Evolutionary conservation across 2,113 vertebrate genomes (phyloP).

Genomic region (Pseudolaguvia tuberculata): DNA sequence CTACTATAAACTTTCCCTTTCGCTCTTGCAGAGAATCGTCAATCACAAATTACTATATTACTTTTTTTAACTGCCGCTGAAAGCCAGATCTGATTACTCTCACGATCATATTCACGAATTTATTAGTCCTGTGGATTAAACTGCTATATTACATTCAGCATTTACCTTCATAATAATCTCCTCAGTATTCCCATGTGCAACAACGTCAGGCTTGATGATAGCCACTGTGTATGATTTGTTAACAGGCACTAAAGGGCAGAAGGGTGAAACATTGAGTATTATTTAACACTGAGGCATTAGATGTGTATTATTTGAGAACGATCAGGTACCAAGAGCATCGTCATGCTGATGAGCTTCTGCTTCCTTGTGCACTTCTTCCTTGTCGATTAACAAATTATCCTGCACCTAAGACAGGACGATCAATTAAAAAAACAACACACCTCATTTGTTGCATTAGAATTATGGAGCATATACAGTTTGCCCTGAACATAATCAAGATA

Average conservation of each 20-base stretch:
- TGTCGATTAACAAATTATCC: constrained; percentile 57
- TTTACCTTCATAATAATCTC: constrained; percentile 85
- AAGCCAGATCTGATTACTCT: neutral
- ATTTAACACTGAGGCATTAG: neutral
- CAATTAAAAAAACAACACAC: neutral
- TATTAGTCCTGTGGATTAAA: neutral
- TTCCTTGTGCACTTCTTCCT: constrained; percentile 53
- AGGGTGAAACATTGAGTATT: neutral
- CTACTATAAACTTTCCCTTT: too few species aligned
- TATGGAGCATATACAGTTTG: neutral
- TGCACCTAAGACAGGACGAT: constrained; percentile 58
- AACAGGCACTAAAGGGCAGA: constrained; percentile 60
- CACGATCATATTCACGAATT: neutral
- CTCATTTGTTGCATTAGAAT: neutral
- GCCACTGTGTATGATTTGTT: constrained; percentile 75
- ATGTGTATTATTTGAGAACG: neutral
- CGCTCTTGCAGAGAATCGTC: too few species aligned
- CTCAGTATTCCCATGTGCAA: constrained; percentile 76
- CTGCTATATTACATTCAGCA: neutral
- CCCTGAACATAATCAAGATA: neutral
- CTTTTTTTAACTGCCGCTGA: neutral
- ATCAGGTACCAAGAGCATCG: constrained; percentile 61
- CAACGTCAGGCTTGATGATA: constrained; percentile 83
- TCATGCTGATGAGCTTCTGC: constrained; percentile 53
- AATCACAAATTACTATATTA: too few species aligned